Conservation (phyloP, 2,113 vertebrate species). For the Nothocercus julius region DNA sequence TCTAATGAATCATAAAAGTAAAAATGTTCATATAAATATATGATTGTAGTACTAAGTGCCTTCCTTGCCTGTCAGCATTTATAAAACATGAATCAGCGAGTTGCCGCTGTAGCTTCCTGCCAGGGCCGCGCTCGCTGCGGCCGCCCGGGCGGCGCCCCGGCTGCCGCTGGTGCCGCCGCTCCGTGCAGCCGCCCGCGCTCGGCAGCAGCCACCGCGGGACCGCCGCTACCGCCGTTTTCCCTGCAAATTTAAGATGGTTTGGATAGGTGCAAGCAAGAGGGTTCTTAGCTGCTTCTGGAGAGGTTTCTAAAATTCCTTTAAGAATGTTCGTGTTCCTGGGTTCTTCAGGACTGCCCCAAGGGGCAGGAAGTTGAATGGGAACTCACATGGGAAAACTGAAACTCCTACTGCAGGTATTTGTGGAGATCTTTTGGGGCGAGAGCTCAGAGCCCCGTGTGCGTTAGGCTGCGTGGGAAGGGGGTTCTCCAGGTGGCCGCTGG, state of each 20-base stretch:
- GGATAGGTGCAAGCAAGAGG: not conserved
- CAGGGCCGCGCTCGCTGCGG: not conserved
- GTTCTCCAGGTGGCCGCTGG: not conserved
- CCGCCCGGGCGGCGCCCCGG: no score
- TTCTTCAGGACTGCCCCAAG: not conserved
- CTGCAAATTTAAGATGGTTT: not conserved
- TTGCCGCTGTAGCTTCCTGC: not conserved
- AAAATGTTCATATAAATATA: not conserved
- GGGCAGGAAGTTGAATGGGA: not conserved
- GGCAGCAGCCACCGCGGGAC: no score
- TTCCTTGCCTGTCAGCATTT: not conserved
- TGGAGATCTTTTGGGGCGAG: not conserved
- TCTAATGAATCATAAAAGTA: not conserved
- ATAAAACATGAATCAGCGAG: not conserved
- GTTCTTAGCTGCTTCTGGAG: not conserved
- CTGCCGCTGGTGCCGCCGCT: no score
- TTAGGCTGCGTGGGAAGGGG: not conserved
- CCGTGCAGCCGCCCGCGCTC: no score
- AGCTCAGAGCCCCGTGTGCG: not conserved
- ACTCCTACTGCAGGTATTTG: not conserved
- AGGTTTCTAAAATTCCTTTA: not conserved
- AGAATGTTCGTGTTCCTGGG: not conserved
- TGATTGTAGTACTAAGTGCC: not conserved
- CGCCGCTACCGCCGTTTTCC: no score
- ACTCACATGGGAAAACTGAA: not conserved